Evolutionary conservation across 2,797 vertebrate genomes (phyloP), one percentile per base, ranked within the genome.

Genomic region (Merluccius polli): DNA sequence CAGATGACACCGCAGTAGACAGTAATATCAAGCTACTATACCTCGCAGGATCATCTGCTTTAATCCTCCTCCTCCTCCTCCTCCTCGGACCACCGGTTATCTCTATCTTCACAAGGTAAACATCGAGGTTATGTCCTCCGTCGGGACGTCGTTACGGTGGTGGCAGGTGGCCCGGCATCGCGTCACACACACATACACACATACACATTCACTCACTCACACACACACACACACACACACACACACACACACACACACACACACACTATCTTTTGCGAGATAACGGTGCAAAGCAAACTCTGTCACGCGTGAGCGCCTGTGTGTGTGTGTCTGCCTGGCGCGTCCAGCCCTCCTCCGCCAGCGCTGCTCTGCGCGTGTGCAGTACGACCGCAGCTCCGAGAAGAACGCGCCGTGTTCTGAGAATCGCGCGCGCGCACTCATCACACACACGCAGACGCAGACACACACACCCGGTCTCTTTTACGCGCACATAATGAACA

Each of bases 41-140:
- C 93, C 93, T 94, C 90, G 80, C 73, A 82, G 89, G 75, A 82
- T 86, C 89, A 92, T 84, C 87, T 82, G 90, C 83, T 85, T 87
- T 86, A 83, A 86, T 91, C 88, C 92, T 93, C 93, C 80, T 85
- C 87, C 80, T 77, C 74, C 81, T n/a, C n/a, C n/a, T n/a, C n/a
- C n/a, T n/a, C n/a, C n/a, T n/a, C n/a, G n/a, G n/a, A n/a, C n/a
- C n/a, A n/a, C 81, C 72, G 24, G 5, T 59, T 8, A 4, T 73
- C 80, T 82, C 75, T 36, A 74, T 86, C 86, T 70, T 71, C 82
- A 73, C 82, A 78, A 81, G 71, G 77, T 38, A 79, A 72, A 71
- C 83, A 77, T 84, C 86, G 77, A 85, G 84, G 75, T 84, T 87
- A 79, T 78, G 72, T 84, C 83, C 84, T 77, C 88, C 79, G 27